Conservation (phyloP, 2,797 vertebrate species). For the Sciurus vulgaris region DNA sequence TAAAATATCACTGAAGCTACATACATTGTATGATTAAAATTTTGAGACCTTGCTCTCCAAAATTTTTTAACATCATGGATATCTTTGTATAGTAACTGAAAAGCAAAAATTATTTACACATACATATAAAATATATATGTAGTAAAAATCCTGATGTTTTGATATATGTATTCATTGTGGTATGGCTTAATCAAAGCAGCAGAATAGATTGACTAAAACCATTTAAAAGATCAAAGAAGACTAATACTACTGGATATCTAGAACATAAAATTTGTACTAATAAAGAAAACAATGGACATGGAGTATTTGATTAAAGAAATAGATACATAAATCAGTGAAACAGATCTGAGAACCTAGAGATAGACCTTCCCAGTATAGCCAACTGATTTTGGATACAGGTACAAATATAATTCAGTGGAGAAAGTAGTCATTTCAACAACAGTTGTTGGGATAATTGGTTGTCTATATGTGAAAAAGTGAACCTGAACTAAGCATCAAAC, state of each 20-base stretch:
- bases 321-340: not conserved
- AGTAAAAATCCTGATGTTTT: not conserved
- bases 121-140: not conserved
- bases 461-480: not conserved
- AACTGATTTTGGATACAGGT: not conserved
- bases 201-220: slow-evolving; percentile 2
- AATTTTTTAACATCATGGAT: not conserved
- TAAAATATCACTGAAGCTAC: not conserved
- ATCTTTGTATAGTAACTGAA: not conserved
- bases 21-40: not conserved
- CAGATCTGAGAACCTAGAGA: not conserved
- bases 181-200: not conserved
- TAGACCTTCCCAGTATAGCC: not conserved
- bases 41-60: not conserved
- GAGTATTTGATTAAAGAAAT: not conserved
- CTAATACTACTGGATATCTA: not conserved
- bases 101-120: not conserved
- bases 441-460: not conserved
- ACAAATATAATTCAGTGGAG: not conserved
- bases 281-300: not conserved
- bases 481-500: not conserved
- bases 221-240: not conserved
- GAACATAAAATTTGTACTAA: not conserved
- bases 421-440: not conserved
- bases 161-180: not conserved